phyloP scores from a whole-genome alignment of 2,888 invertebrate genomes.

The Nomada fabriciana region DNA sequence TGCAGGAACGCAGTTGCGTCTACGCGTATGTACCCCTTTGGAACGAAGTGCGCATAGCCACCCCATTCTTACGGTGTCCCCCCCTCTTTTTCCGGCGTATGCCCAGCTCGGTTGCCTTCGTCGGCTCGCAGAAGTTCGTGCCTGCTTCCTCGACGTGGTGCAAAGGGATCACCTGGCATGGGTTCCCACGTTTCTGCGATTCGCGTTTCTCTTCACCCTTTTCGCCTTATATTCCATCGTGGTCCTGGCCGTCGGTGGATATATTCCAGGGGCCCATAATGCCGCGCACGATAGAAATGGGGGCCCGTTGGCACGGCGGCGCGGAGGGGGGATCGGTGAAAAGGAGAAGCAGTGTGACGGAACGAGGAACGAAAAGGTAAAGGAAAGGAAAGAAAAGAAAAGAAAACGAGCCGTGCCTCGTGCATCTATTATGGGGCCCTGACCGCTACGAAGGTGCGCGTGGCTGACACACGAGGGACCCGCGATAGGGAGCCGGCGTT shows the following conservation, averaged over 20 bases:
- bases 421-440: conserved; percentile 82
- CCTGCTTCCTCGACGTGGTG: conserved; percentile 51
- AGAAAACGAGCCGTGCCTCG: conserved; percentile 78
- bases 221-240: conserved; percentile 66
- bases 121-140: conserved; percentile 68
- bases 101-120: conserved; percentile 56
- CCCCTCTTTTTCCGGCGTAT: conserved; percentile 63
- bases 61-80: conserved; percentile 59
- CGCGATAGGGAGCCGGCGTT: conserved; percentile 71
- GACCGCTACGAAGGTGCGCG: conserved; percentile 81
- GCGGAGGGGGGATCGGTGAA: neutral
- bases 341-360: neutral
- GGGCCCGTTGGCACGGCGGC: neutral
- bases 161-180: conserved; percentile 82
- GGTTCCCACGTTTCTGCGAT: conserved; percentile 84
- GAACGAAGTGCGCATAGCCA: conserved; percentile 50
- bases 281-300: conserved; percentile 53
- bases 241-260: conserved; percentile 61
- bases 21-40: conserved; percentile 66
- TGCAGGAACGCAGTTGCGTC: conserved; percentile 43
- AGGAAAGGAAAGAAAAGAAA: conserved; percentile 54
- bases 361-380: conserved; percentile 4
- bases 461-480: conserved; percentile 83
- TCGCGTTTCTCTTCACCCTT: conserved; percentile 79
- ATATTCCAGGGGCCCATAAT: conserved; percentile 66